Evolutionary conservation across 2,888 invertebrate genomes (phyloP), one percentile per base, ranked within the genome.

Genomic region (Sinohyriopsis cumingii): DNA sequence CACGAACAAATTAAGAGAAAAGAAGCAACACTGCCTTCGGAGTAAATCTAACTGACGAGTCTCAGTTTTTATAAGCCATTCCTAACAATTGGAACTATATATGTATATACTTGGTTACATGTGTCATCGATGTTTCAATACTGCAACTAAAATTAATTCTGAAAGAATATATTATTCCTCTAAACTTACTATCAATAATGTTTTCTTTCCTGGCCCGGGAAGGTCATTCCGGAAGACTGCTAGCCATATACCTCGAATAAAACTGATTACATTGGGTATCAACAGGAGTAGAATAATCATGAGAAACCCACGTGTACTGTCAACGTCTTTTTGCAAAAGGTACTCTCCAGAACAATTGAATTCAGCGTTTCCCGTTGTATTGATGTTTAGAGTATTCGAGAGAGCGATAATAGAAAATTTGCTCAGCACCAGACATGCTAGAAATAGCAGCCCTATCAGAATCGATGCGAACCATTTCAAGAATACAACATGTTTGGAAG

Each of bases 151-250:
- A 28, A n/a, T n/a, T 57, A 19, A 65, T n/a, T 20, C 15, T n/a
- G n/a, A n/a, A n/a, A n/a, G n/a, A n/a, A n/a, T n/a, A n/a, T n/a
- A n/a, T n/a, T n/a, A n/a, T n/a, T n/a, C n/a, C n/a, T n/a, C n/a
- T 5, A 20, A 5, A 80, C 81, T 79, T 69, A 85, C 86, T 73
- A 65, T 59, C 3, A 78, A 3, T 1, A 85, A 57, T 6, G 78
- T 67, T n/a, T 61, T 60, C 24, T 55, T 67, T 18, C 59, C 69
- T 0, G 87, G 87, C 86, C 86, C 86, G 0, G 80, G 84, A n/a
- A 82, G 70, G 25, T 81, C 78, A 7, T 73, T 72, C 19, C 81
- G 62, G 54, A 80, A 79, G 3, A 76, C 72, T 0, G 82, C 83
- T 9, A 61, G 67, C 81, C 81, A 84, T 0, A 79, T 12, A 1